Conservation (phyloP, 2,888 invertebrate species). For the Amorpha juglandis region DNA sequence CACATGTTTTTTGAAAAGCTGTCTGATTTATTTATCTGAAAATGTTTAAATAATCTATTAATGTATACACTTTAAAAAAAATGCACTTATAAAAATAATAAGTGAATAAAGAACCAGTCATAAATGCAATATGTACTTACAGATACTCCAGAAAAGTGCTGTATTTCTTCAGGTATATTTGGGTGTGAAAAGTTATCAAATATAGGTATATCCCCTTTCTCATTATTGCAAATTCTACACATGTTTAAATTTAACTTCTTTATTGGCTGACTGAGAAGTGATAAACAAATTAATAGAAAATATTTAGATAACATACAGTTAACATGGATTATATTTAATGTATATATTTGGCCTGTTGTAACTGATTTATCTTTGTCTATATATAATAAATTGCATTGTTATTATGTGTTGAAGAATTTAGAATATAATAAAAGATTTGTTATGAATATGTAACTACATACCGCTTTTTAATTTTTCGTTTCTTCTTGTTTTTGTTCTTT, state of each 20-base stretch:
- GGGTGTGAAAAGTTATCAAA: constrained; percentile 65
- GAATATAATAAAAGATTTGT: constrained; percentile 14
- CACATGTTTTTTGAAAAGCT: constrained; percentile 67
- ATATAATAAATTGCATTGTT: neutral
- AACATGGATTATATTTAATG: neutral
- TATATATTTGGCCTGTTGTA: too few relatives aligned
- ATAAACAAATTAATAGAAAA: neutral
- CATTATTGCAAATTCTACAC: constrained; percentile 69
- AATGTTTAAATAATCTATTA: constrained; percentile 33
- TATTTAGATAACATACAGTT: too few relatives aligned
- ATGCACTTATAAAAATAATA: too few relatives aligned
- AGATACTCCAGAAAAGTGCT: constrained; percentile 65
- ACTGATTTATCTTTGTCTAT: too few relatives aligned
- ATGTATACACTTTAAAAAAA: too few relatives aligned
- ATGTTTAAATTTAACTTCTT: constrained; percentile 44
- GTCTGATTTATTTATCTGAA: constrained; percentile 63
- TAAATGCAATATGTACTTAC: constrained; percentile 53
- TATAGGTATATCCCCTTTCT: constrained; percentile 67
- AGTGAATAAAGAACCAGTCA: too few relatives aligned
- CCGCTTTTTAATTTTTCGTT: constrained; percentile 56
- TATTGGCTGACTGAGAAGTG: constrained; percentile 45
- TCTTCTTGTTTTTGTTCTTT: constrained; percentile 64
- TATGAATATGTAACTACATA: constrained; percentile 42
- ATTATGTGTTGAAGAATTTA: neutral
- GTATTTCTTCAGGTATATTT: constrained; percentile 69